These are phyloP conservation scores for Gila orcuttii DNA, from an alignment of 2,113 vertebrate species.

Conservation along the genomic window DNA sequence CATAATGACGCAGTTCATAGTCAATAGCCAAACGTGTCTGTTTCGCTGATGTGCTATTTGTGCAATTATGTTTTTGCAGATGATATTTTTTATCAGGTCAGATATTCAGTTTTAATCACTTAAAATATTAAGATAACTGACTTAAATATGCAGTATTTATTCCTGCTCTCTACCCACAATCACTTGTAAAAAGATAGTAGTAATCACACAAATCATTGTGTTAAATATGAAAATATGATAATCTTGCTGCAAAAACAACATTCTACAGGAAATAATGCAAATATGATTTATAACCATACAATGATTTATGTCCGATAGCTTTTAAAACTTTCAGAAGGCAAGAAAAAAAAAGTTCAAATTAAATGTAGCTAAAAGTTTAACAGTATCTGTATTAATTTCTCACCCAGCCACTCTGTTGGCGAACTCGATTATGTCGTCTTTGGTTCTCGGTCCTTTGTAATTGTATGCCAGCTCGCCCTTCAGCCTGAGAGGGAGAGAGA, in stretches of 20 bases:
- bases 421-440: constrained; percentile 97
- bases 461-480: constrained; percentile 95
- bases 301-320: not conserved
- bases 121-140: not conserved
- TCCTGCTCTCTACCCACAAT: not conserved
- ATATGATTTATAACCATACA: not conserved
- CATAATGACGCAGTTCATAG: too few relatives aligned
- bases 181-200: not conserved
- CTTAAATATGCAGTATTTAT: too few relatives aligned
- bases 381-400: constrained; percentile 62
- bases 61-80: too few relatives aligned
- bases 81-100: too few relatives aligned
- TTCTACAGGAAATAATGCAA: not conserved
- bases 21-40: too few relatives aligned
- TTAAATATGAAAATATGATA: not conserved
- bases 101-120: too few relatives aligned
- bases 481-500: constrained; percentile 75
- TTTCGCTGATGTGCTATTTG: too few relatives aligned
- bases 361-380: not conserved
- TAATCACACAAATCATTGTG: not conserved
- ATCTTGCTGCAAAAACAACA: not conserved
- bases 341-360: too few relatives aligned
- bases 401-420: constrained; percentile 96
- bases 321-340: not conserved
- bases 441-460: constrained; percentile 95